phyloP scores from a whole-genome alignment of 2,797 vertebrate species.

The Eulemur albifrons region DNA sequence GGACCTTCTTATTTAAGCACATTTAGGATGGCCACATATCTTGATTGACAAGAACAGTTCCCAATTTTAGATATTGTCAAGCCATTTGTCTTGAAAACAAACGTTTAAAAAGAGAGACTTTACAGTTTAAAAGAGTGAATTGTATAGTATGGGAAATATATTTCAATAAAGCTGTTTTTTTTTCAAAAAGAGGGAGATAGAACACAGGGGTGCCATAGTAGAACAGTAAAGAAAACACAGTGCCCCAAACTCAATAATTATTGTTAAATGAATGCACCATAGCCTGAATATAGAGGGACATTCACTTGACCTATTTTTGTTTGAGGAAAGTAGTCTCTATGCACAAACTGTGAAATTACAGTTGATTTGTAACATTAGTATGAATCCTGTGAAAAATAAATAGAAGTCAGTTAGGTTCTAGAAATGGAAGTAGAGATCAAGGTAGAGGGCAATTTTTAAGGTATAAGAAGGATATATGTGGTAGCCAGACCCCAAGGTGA shows the following conservation, averaged over 20 bases:
- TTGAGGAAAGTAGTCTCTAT: constrained; percentile 7
- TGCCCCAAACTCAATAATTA: not conserved
- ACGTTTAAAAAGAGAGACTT: not conserved
- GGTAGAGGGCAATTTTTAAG: not conserved
- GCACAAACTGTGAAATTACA: not conserved
- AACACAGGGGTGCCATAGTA: not conserved
- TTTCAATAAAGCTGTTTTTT: not conserved
- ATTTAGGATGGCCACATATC: not conserved
- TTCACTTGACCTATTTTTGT: not conserved
- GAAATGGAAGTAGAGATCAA: not conserved
- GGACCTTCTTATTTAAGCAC: not conserved
- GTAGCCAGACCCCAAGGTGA: not conserved
- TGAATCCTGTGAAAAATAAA: not conserved
- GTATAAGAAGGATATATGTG: not conserved
- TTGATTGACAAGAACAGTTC: not conserved
- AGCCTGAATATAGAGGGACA: not conserved
- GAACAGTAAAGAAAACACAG: not conserved
- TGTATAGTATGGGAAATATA: not conserved
- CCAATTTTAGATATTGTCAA: not conserved
- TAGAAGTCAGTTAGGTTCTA: not conserved
- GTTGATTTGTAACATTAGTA: not conserved
- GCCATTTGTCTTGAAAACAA: not conserved
- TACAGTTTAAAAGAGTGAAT: not conserved
- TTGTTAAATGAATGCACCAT: not conserved
- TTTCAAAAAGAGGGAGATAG: not conserved